phyloP scores from a whole-genome alignment of 1,140 invertebrate species.

The Lethrus apterus region DNA sequence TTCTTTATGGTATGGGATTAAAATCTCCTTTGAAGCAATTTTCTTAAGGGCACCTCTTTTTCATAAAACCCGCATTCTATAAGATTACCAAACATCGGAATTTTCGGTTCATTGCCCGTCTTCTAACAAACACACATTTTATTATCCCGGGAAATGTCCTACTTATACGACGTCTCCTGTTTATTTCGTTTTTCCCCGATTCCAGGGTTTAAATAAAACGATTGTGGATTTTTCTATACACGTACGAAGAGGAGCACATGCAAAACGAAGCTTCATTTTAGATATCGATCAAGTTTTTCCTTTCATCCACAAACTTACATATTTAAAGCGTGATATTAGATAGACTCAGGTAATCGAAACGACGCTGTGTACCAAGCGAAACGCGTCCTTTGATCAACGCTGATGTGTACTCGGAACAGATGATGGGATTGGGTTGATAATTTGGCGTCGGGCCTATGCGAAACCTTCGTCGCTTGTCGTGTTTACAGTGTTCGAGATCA shows the following conservation, averaged over 20 bases:
- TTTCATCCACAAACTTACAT: slow-evolving; percentile 17
- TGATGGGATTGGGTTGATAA: slow-evolving; percentile 36
- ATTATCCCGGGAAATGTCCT: slow-evolving; percentile 1
- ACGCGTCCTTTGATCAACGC: slow-evolving; percentile 29
- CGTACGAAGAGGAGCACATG: slow-evolving; percentile 2
- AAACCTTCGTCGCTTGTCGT: slow-evolving; percentile 29
- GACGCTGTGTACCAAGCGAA: slow-evolving; percentile 12
- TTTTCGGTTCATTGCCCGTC: slow-evolving; percentile 23
- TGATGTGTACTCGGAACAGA: slow-evolving; percentile 30
- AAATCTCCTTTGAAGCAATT: slow-evolving; percentile 28
- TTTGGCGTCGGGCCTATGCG: slow-evolving; percentile 32
- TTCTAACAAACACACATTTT: slow-evolving; percentile 14
- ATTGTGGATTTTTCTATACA: slow-evolving; percentile 1
- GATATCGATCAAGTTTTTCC: slow-evolving; percentile 22
- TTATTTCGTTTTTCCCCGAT: not conserved
- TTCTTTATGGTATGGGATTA: slow-evolving; percentile 22
- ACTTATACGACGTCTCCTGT: not conserved
- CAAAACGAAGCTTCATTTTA: too few relatives aligned
- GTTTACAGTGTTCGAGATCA: slow-evolving; percentile 39
- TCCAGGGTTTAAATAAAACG: slow-evolving; percentile 7
- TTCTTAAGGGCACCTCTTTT: slow-evolving; percentile 20
- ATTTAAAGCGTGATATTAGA: slow-evolving; percentile 27
- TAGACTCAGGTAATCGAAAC: slow-evolving; percentile 29
- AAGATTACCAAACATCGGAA: slow-evolving; percentile 27
- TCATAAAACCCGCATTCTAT: slow-evolving; percentile 27